phyloP scores from a whole-genome alignment of 1,140 invertebrate species.

The Scaptomyza hsui region DNA sequence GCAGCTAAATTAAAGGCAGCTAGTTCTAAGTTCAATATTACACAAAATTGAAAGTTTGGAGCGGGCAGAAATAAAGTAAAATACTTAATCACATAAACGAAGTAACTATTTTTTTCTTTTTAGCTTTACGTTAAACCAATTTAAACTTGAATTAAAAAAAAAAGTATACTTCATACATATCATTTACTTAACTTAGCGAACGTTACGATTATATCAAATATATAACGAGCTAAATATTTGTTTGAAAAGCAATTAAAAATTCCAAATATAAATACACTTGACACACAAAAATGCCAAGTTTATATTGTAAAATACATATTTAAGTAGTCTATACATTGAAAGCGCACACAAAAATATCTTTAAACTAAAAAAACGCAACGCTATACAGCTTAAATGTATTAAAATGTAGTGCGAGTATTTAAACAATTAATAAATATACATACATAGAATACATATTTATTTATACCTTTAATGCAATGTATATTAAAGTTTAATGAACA shows the following conservation, averaged over 20 bases:
- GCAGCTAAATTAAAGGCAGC: conserved; percentile 12
- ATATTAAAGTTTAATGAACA: conserved; percentile 45
- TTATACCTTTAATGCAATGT: conserved; percentile 38
- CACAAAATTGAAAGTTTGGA: conserved; percentile 4
- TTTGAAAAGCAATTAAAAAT: conserved; percentile 45
- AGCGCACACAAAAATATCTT: conserved; percentile 17
- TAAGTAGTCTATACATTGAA: conserved; percentile 15
- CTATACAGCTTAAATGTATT: conserved; percentile 37
- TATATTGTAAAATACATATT: conserved; percentile 29
- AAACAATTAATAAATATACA: conserved; percentile 32
- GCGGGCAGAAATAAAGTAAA: conserved; percentile 10
- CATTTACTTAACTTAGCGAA: conserved; percentile 53
- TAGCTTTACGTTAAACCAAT: too few relatives aligned
- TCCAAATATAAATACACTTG: conserved; percentile 25
- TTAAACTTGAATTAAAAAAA: too few relatives aligned
- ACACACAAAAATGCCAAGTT: conserved; percentile 2
- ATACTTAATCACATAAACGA: not conserved
- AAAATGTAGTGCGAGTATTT: conserved; percentile 39
- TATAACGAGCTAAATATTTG: conserved; percentile 45
- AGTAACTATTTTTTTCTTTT: too few relatives aligned
- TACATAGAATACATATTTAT: conserved; percentile 39
- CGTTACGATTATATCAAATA: conserved; percentile 24
- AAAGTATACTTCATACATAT: conserved; percentile 60
- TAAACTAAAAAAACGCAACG: conserved; percentile 23
- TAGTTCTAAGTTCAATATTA: conserved; percentile 2